A percentile compares a stretch with the other conserved stretches of the same genome.
phyloP scores from a whole-genome alignment of 2,888 invertebrate genomes.

The Rambutsinella grinnellia region DNA sequence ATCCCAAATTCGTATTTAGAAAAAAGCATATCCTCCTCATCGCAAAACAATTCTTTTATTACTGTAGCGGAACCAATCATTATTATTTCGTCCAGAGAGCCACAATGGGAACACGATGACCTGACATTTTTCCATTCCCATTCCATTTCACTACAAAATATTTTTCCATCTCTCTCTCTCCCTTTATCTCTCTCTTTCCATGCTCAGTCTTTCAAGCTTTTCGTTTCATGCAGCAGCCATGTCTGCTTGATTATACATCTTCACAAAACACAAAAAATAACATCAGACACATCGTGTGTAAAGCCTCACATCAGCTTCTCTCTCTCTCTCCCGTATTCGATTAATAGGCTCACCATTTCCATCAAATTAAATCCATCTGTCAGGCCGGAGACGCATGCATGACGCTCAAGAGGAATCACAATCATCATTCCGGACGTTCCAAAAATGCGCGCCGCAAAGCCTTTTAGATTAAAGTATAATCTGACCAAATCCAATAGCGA shows the following conservation, averaged over 20 bases:
- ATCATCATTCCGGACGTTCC: no score
- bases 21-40: background rate
- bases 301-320: background rate
- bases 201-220: conserved; percentile 3
- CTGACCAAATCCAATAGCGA: no score
- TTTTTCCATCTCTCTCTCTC: conserved; percentile 33
- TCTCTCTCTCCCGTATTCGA: conserved; percentile 33
- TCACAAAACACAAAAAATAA: conserved; percentile 29
- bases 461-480: no score
- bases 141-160: conserved; percentile 52
- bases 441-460: no score
- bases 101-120: conserved; percentile 66
- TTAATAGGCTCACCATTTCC: conserved; percentile 48
- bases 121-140: conserved; percentile 66
- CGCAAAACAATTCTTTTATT: conserved; percentile 57
- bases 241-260: conserved; percentile 51
- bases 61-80: conserved; percentile 66
- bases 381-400: conserved; percentile 11
- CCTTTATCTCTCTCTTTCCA: conserved; percentile 6
- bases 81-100: conserved; percentile 66
- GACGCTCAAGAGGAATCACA: no score
- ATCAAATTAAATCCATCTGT: conserved; percentile 55
- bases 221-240: conserved; percentile 46
- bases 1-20: background rate
- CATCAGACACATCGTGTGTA: conserved; percentile 17